These are phyloP conservation scores for Hiodon alosoides DNA, from an alignment of 2,113 vertebrate genomes.

Conservation along the genomic window DNA sequence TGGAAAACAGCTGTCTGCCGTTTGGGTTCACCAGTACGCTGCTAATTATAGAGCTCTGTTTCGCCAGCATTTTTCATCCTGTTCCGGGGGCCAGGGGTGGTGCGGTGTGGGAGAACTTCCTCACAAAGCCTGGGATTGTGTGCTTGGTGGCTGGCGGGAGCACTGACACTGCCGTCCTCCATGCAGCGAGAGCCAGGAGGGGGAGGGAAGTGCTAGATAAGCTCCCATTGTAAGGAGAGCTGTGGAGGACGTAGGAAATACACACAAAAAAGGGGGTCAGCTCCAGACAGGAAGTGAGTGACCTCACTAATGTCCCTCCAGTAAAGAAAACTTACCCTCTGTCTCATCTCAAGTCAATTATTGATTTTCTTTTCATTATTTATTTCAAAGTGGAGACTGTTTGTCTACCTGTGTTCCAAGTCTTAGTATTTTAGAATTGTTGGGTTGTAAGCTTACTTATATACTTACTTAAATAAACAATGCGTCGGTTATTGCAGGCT, in stretches of 20 bases:
- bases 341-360: too few species aligned
- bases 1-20: constrained; percentile 5
- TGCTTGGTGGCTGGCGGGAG: constrained; percentile 18
- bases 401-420: background rate
- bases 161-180: constrained; percentile 26
- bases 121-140: constrained; percentile 29
- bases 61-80: constrained; percentile 5
- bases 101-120: background rate
- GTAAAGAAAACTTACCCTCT: background rate
- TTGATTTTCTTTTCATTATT: too few species aligned
- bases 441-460: too few species aligned
- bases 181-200: background rate
- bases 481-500: too few species aligned
- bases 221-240: constrained; percentile 20
- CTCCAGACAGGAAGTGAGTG: constrained; percentile 17
- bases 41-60: constrained; percentile 30
- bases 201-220: constrained; percentile 25
- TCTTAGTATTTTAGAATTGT: background rate
- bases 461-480: too few species aligned
- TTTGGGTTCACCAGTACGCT: background rate
- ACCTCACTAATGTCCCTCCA: constrained; percentile 18
- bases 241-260: background rate
- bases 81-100: too few species aligned
- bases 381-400: background rate
- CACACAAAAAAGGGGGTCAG: background rate